Evolutionary conservation across 2,888 invertebrate species (phyloP), one percentile per base, ranked within the genome.

Genomic region (Diplolepis rosae): DNA sequence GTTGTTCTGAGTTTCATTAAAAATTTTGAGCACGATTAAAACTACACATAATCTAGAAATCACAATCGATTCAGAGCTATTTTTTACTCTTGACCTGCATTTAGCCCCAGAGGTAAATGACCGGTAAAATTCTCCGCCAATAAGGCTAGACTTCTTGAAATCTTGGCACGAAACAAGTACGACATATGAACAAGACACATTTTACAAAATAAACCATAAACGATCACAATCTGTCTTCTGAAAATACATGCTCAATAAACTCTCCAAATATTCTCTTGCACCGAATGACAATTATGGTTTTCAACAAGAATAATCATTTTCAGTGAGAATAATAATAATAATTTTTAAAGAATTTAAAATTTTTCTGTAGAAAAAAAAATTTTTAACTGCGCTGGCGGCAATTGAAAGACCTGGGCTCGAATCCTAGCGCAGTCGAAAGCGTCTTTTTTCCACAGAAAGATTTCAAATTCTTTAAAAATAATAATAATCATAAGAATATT

Each of bases 121-220:
- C 67, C 67, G 28, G 27, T 9, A 78, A 79, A 79, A 80, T 80
- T 79, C 75, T 75, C 77, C 70, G 71, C 69, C 76, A 71, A 67
- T 69, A 70, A 69, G 52, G 32, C 39, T 68, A 72, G 52, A 73
- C 73, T 79, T 74, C 77, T 75, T 73, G 74, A 78, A 79, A 78
- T 79, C 73, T 79, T 79, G 78, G 75, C 77, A 78, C 61, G 65
- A 68, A 51, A 24, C 35, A 28, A 65, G 68, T 72, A 72, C 77
- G n/a, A n/a, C 72, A 75, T 48, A 42, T 70, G 45, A 22, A 66
- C 70, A 69, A 70, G 71, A 45, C 48, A 76, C 74, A 77, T 77
- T 72, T 76, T 70, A 39, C 13, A 35, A 61, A 61, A n/a, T 35
- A 39, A 24, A 61, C 32, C 56, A 30, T 18, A 56, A 56, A 56